Base-by-base conservation (phyloP, 2,888 invertebrate species). In the Leucoma salicis region DNA sequence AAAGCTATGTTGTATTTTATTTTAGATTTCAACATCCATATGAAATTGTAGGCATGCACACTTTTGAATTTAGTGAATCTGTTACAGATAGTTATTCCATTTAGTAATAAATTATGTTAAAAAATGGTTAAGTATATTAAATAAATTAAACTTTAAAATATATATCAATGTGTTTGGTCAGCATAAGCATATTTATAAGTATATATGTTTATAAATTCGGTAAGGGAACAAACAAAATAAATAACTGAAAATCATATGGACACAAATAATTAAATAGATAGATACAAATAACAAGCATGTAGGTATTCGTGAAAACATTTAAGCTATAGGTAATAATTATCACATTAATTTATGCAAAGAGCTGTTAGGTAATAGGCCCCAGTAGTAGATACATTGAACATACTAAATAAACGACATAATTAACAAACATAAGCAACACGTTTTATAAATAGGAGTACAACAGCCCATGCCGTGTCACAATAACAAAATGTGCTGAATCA, bases 391-490 rank as follows among this genome's bases (percentile, higher is more conserved):
- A 3, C 8, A 21, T 21, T 21, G 21, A 21, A 21, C 8, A 21
- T 21, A 21, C 8, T 8, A 21, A 21, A 8, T 8, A 21, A 21
- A 21, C 27, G n/a, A 4, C 12, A 4, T 60, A 37, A 39, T 53
- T 51, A 63, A 60, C 58, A 67, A 60, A 70, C 55, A 63, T 52
- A 69, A 53, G 52, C 58, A 59, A 64, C 53, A 70, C 51, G 55
- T 56, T 58, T 53, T 53, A 58, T 65, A 49, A 40, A 63, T 60
- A 72, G 66, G 60, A 71, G 57, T 41, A 51, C 52, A 41, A 56
- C 52, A 74, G 71, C 65, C 63, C 82, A 82, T 83, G 83, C 82
- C 67, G 55, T 57, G 70, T 64, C 69, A 59, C 66, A 55, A 74
- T 73, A 61, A 57, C 61, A 73, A 73, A 57, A 70, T 68, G 87